These are phyloP conservation scores for Lasioglossum pauxillum DNA, from an alignment of 2,888 invertebrate species.

Conservation along the genomic window DNA sequence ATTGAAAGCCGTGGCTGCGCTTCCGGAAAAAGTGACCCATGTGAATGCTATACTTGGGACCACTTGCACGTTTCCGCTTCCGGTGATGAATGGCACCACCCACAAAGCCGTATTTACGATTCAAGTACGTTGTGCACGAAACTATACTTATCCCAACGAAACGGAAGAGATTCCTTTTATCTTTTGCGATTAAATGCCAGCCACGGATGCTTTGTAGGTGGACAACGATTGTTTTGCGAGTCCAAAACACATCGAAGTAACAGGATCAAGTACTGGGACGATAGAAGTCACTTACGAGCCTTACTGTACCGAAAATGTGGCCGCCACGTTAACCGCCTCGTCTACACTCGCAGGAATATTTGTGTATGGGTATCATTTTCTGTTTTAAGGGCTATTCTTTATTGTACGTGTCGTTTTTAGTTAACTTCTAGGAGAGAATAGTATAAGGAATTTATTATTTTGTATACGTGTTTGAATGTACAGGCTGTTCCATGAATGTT, in stretches of 20 bases:
- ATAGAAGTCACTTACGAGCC: slow-evolving; percentile 76
- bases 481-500: no score
- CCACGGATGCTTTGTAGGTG: slow-evolving; percentile 53
- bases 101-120: slow-evolving; percentile 61
- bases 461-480: no score
- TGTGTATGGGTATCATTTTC: slow-evolving; percentile 57
- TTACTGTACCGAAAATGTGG: slow-evolving; percentile 60
- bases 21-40: slow-evolving; percentile 66
- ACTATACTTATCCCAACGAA: neutral
- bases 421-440: no score
- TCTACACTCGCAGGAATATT: slow-evolving; percentile 74
- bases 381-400: neutral
- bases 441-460: no score
- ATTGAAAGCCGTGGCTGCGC: slow-evolving; percentile 67
- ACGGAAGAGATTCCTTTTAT: neutral
- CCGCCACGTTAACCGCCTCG: slow-evolving; percentile 63
- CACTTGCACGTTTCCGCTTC: slow-evolving; percentile 63
- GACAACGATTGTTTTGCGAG: slow-evolving; percentile 69
- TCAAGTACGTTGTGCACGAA: slow-evolving; percentile 57
- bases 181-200: neutral
- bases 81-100: slow-evolving; percentile 66
- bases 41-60: slow-evolving; percentile 70
- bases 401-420: no score
- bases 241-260: slow-evolving; percentile 55
- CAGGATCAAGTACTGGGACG: slow-evolving; percentile 33